Conservation (phyloP, 2,113 vertebrate species). For the Chloebia gouldiae region DNA sequence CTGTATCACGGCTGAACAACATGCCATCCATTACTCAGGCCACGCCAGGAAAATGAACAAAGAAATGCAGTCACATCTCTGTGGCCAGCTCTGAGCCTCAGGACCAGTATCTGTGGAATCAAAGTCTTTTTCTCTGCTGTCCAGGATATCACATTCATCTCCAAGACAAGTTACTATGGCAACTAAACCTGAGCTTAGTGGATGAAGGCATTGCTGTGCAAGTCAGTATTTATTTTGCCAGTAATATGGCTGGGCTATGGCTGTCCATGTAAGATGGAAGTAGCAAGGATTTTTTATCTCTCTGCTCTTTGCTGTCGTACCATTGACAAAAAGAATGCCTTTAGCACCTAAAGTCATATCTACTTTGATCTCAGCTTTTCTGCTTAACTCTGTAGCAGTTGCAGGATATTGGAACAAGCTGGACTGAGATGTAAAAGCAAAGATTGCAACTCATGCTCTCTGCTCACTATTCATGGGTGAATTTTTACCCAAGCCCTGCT, state of each 20-base stretch:
- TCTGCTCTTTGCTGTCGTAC: not conserved
- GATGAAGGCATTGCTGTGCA: conserved; percentile 22
- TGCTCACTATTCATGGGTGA: not conserved
- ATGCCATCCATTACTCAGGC: not conserved
- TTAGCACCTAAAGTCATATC: not conserved
- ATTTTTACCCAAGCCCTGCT: not conserved
- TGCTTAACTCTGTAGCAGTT: not conserved
- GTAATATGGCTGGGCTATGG: not conserved
- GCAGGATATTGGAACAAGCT: not conserved
- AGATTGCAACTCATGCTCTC: not conserved
- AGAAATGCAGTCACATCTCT: not conserved
- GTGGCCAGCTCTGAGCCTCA: not conserved
- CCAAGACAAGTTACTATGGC: conserved; percentile 43
- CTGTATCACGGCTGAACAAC: not conserved
- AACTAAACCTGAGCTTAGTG: conserved; percentile 54
- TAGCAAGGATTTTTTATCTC: not conserved
- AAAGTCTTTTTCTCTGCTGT: conserved; percentile 21
- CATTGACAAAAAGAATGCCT: not conserved
- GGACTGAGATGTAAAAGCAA: not conserved
- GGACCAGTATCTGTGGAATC: conserved; percentile 13
- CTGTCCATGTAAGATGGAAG: not conserved
- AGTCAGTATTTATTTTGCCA: conserved; percentile 25
- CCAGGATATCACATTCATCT: conserved; percentile 48
- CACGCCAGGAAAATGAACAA: not conserved
- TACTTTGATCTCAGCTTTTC: not conserved